Evolutionary conservation across 2,797 vertebrate species (phyloP).

Genomic region (Centropyge bicolor): DNA sequence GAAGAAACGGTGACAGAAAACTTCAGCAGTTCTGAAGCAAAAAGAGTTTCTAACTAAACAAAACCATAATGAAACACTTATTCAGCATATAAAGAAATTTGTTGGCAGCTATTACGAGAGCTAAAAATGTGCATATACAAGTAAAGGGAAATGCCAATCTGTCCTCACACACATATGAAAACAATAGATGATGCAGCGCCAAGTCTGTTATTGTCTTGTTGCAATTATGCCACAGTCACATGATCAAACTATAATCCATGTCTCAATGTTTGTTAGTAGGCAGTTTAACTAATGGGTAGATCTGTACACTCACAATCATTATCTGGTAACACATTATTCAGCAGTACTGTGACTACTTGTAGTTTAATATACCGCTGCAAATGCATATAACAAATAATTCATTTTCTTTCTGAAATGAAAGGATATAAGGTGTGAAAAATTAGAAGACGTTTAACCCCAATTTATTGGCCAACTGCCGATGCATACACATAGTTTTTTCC

Average conservation of each 20-base stretch:
- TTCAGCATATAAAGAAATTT: neutral
- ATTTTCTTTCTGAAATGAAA: neutral
- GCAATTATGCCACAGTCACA: neutral
- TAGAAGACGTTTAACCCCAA: neutral
- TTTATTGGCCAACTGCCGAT: too few relatives aligned
- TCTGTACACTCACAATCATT: neutral
- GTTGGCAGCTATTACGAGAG: neutral
- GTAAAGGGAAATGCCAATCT: neutral
- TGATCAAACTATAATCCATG: neutral
- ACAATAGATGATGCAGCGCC: neutral
- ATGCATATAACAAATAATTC: neutral
- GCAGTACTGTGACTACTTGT: neutral
- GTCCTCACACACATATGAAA: neutral
- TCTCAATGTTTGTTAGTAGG: neutral
- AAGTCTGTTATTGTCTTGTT: neutral
- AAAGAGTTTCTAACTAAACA: neutral
- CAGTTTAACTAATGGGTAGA: too few relatives aligned
- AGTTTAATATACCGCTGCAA: neutral
- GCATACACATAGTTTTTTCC: too few relatives aligned
- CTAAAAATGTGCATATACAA: neutral
- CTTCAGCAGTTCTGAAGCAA: neutral
- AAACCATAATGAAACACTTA: neutral
- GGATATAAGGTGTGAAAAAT: neutral
- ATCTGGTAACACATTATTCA: neutral
- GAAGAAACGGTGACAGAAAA: neutral